Percentiles rank a stretch among this genome's conserved stretches.
Conservation (phyloP, 2,797 vertebrate genomes). For the Spea hammondii region DNA sequence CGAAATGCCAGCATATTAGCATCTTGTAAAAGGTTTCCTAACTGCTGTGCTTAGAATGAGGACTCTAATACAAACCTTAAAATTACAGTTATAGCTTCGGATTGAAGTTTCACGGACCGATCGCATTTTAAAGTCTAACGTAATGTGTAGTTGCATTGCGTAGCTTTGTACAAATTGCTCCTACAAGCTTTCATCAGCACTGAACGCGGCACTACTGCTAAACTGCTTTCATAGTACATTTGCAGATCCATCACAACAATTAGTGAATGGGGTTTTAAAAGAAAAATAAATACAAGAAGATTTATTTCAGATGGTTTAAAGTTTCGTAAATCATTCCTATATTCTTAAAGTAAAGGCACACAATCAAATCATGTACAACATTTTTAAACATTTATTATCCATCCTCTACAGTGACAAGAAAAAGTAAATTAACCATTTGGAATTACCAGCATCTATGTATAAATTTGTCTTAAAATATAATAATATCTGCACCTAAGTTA, state of each 20-base stretch:
- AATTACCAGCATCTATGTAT: too few relatives aligned
- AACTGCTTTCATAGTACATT: conserved; percentile 1
- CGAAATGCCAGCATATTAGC: conserved; percentile 36
- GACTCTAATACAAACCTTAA: conserved; percentile 9
- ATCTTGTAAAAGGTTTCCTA: conserved; percentile 36
- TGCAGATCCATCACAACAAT: conserved; percentile 13
- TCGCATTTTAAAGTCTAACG: background rate
- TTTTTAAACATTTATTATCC: too few relatives aligned
- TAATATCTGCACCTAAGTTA: too few relatives aligned
- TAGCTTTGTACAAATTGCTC: conserved; percentile 13
- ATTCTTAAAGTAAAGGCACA: too few relatives aligned
- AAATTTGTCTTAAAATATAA: too few relatives aligned
- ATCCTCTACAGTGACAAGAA: too few relatives aligned
- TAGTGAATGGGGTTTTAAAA: background rate
- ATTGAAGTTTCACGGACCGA: conserved; percentile 7
- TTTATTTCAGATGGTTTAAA: too few relatives aligned
- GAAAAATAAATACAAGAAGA: background rate
- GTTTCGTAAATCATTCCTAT: too few relatives aligned
- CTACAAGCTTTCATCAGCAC: conserved; percentile 12
- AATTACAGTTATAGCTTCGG: conserved; percentile 18
- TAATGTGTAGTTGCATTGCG: conserved; percentile 17
- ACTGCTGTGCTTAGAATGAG: conserved; percentile 8
- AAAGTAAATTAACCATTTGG: too few relatives aligned
- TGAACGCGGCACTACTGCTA: background rate
- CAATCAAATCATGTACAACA: too few relatives aligned